Base-by-base conservation (phyloP, 2,113 vertebrate species). In the Grallaria varia region DNA sequence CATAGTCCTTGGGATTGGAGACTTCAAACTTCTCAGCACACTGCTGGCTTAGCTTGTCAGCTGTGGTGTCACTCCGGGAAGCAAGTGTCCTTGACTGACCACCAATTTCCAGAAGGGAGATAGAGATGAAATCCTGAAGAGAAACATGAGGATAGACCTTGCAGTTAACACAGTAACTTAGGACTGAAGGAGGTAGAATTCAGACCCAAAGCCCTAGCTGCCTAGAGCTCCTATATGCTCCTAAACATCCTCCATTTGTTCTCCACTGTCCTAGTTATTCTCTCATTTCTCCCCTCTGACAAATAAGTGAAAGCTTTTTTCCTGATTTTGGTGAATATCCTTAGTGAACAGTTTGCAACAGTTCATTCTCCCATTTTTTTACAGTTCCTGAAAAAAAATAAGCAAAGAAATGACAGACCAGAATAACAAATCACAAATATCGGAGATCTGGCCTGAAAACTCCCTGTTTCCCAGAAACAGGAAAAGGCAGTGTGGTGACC, bases 21-120 rank as follows among this genome's bases (percentile, higher is more conserved):
- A 99, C 99, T 94, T 98, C 98, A 81, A 99, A 99, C 89, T 99
- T 99, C 30, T 98, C 98, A 0, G 98, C 99, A 68, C 99, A 99
- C 84, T 99, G 99, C 14, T 97, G 97, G 22, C 97, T 95, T 64
- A 99, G 98, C 80, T 98, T 97, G 52, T 98, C 96, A 45, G 98
- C 95, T 0, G 94, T 98, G 11, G 98, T 99, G 52, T 97, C 98
- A 0, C 97, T 98, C 60, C 98, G 97, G 16, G 99, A 98, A 3
- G 98, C 99, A 79, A 99, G 97, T 4, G 99, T 99, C 97, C 98
- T 98, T 25, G 98, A 96, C 60, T 98, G 98, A 39, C 76, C 96
- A 35, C 98, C 98, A 0, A 98, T 95, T 82, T 99, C 98, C 90
- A 98, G 97, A 96, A 98, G 99, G 10, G 98, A 99, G 71, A 99